Conservation (phyloP, 2,113 vertebrate species). For the Clinocottus analis region DNA sequence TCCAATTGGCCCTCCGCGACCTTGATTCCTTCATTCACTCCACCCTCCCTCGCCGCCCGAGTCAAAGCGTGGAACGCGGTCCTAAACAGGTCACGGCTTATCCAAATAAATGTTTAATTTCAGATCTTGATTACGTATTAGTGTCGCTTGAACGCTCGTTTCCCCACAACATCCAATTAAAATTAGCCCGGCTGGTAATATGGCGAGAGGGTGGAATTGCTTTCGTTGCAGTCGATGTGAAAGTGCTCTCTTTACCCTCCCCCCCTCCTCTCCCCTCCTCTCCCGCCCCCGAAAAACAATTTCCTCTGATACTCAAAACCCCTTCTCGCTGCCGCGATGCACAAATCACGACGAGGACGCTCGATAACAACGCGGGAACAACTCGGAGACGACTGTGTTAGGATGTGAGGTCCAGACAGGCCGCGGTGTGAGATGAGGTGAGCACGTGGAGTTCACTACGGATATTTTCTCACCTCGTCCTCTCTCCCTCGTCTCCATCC, state of each 20-base stretch:
- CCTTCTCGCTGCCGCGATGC: not conserved
- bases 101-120: slow-evolving; percentile 45
- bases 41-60: not conserved
- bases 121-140: slow-evolving; percentile 56
- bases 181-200: slow-evolving; percentile 33
- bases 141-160: slow-evolving; percentile 36
- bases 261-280: too few relatives aligned
- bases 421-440: too few relatives aligned
- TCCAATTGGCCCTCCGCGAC: not conserved
- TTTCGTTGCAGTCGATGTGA: slow-evolving; percentile 44
- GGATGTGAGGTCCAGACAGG: slow-evolving; percentile 24
- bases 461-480: slow-evolving; percentile 20
- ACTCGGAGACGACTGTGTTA: slow-evolving; percentile 18
- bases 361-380: slow-evolving; percentile 5
- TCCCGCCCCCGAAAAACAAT: too few relatives aligned
- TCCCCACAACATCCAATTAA: slow-evolving; percentile 59
- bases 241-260: too few relatives aligned
- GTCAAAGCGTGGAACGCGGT: not conserved
- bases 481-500: slow-evolving; percentile 21
- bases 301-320: slow-evolving; percentile 46
- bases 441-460: slow-evolving; percentile 30
- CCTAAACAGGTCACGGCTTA: slow-evolving; percentile 31
- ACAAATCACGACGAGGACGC: slow-evolving; percentile 15
- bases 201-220: slow-evolving; percentile 38
- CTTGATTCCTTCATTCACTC: not conserved